Conservation (phyloP, 2,113 vertebrate genomes). For the Budorcas taxicolor region DNA sequence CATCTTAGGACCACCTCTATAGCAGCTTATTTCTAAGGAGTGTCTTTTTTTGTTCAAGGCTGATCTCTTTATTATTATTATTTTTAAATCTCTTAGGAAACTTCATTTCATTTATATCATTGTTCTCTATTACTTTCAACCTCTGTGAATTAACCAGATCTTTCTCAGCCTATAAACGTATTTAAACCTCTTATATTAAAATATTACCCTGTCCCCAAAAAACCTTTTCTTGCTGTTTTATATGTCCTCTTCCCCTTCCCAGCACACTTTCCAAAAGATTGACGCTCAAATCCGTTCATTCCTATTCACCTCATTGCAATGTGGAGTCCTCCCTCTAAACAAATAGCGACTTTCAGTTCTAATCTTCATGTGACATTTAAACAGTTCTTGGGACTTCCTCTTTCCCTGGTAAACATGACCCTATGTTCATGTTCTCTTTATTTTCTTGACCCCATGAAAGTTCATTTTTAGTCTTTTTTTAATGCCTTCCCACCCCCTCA, state of each 20-base stretch:
- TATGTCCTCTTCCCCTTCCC: neutral
- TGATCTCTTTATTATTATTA: neutral
- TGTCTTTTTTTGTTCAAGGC: neutral
- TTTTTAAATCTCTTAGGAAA: neutral
- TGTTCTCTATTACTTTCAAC: neutral
- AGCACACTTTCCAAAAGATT: neutral
- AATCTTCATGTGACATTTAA: constrained; percentile 21
- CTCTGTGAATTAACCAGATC: neutral
- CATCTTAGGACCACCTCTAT: neutral
- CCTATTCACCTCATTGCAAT: neutral
- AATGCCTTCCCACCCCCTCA: neutral
- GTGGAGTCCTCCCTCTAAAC: neutral
- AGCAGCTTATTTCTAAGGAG: neutral
- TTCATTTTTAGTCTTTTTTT: constrained; percentile 2
- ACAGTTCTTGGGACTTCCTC: neutral
- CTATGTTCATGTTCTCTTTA: neutral
- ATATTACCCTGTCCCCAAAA: neutral
- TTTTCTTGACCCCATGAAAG: neutral
- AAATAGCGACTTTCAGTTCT: neutral
- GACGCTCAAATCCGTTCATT: neutral
- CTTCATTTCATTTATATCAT: neutral
- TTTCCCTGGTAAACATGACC: neutral
- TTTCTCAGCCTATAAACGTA: neutral
- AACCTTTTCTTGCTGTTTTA: neutral
- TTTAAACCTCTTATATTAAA: neutral